Percentiles rank a stretch among this genome's conserved stretches.
These are phyloP conservation scores for Psittacus erithacus DNA, from an alignment of 2,113 vertebrate species.

Conservation along the genomic window DNA sequence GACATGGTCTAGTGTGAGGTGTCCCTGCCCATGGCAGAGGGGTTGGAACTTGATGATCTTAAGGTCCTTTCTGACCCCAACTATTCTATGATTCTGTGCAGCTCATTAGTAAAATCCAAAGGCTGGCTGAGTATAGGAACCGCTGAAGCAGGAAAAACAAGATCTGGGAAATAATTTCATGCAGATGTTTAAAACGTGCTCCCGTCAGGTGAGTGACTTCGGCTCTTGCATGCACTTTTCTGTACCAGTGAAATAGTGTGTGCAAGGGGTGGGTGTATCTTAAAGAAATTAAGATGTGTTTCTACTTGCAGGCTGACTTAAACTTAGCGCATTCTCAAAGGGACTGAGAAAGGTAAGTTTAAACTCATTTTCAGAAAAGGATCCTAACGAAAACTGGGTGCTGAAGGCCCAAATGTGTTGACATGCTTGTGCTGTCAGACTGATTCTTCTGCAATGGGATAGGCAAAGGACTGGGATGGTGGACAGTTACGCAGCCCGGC, in stretches of 20 bases:
- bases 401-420: background rate
- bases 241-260: background rate
- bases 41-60: background rate
- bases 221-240: background rate
- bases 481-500: background rate
- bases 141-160: background rate
- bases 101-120: background rate
- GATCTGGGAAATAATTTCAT: background rate
- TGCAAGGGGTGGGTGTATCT: background rate
- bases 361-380: background rate
- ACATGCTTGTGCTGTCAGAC: fast-evolving
- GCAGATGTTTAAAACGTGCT: background rate
- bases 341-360: background rate
- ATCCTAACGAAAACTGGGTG: background rate
- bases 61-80: background rate
- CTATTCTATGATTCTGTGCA: background rate
- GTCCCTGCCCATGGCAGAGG: background rate
- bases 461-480: background rate
- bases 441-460: background rate
- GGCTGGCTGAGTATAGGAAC: background rate
- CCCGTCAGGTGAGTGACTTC: background rate
- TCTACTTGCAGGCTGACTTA: background rate
- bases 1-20: too few species aligned
- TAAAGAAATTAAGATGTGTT: background rate
- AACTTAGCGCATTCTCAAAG: background rate